phyloP scores from a whole-genome alignment of 2,797 vertebrate genomes.

The Epinephelus coioides region DNA sequence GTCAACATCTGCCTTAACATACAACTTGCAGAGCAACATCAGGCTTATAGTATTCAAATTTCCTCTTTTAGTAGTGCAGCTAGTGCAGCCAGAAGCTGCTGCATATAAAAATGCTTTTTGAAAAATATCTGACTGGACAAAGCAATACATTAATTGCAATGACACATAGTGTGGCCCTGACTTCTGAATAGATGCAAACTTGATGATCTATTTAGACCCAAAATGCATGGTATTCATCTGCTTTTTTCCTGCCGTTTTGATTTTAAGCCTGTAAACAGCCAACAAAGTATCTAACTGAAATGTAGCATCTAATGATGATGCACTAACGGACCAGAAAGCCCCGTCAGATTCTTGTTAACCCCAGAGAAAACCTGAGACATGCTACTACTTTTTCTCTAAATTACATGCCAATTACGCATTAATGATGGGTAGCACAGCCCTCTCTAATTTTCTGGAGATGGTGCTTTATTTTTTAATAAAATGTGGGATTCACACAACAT shows the following conservation, averaged over 20 bases:
- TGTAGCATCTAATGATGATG: background rate
- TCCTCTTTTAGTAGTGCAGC: background rate
- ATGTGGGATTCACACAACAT: background rate
- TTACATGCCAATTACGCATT: background rate
- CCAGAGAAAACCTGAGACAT: background rate
- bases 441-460: background rate
- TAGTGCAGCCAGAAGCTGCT: background rate
- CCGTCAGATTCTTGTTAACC: background rate
- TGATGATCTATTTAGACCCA: background rate
- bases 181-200: background rate
- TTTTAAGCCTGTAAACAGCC: background rate
- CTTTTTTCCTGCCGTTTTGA: conserved; percentile 10
- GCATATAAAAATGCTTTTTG: background rate
- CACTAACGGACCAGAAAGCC: conserved; percentile 10
- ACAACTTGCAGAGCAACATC: background rate
- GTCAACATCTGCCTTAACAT: background rate
- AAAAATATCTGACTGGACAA: conserved; percentile 6
- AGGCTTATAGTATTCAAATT: conserved; percentile 2
- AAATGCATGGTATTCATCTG: background rate
- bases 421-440: background rate
- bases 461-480: background rate
- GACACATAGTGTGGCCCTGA: background rate
- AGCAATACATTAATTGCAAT: conserved; percentile 10
- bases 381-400: background rate
- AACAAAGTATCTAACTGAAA: background rate